A percentile compares a stretch with the other conserved stretches of the same genome.
Conservation (phyloP, 2,113 vertebrate genomes). For the Microtus montanus region DNA sequence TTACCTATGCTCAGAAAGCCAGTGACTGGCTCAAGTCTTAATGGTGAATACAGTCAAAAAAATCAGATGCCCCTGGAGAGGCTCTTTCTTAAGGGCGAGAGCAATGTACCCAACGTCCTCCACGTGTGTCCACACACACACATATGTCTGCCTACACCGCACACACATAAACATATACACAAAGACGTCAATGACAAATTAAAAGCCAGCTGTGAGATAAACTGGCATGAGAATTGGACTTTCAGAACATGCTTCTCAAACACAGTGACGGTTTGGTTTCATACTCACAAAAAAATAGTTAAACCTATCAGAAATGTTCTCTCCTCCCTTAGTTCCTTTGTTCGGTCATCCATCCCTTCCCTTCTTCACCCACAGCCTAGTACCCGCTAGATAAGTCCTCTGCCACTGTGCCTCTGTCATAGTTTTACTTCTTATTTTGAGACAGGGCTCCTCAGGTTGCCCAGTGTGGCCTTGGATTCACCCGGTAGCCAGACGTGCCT, state of each 20-base stretch:
- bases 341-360: background rate
- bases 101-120: background rate
- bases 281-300: background rate
- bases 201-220: background rate
- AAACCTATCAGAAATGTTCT: background rate
- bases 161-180: background rate
- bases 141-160: too few species aligned
- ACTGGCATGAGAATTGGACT: background rate
- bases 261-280: background rate
- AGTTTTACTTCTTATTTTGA: too few species aligned
- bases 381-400: background rate
- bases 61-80: too few species aligned
- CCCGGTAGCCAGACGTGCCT: background rate
- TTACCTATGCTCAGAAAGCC: too few species aligned
- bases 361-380: background rate
- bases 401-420: background rate
- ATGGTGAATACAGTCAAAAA: too few species aligned
- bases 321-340: background rate
- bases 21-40: too few species aligned
- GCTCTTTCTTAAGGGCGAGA: background rate
- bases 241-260: slow-evolving; percentile 18
- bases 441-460: background rate
- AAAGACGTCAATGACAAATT: too few species aligned
- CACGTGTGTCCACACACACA: background rate
- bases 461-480: background rate